Evolutionary conservation across 1,140 invertebrate species (phyloP).

Genomic region (Drosophila parabipectinata): DNA sequence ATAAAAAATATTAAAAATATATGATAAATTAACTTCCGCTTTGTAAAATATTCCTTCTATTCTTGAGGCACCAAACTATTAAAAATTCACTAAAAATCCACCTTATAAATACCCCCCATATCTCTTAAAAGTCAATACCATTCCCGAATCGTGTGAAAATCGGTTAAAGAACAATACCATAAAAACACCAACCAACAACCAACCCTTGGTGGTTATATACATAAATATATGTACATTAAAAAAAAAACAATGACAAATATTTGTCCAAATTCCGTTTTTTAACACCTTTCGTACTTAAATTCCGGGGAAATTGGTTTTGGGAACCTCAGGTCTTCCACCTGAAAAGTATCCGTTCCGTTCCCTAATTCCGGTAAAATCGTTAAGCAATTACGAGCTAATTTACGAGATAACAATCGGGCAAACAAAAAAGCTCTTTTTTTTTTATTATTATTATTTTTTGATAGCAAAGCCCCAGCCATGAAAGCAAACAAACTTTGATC

Average conservation of each 20-base stretch:
- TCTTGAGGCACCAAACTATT: no score
- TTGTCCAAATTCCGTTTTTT: constrained; percentile 1
- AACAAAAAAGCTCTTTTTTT: constrained; percentile 8
- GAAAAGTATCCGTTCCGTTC: constrained; percentile 21
- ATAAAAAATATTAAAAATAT: no score
- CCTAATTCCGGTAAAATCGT: constrained; percentile 41
- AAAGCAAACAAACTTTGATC: constrained; percentile 47
- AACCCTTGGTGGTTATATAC: not conserved
- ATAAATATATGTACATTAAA: not conserved
- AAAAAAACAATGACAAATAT: not conserved
- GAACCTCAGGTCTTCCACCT: constrained; percentile 4
- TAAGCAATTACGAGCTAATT: constrained; percentile 39
- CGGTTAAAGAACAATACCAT: not conserved
- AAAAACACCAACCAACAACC: not conserved
- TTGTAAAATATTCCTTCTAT: no score
- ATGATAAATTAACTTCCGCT: no score
- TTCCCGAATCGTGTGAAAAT: not conserved
- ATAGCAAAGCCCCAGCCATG: constrained; percentile 28
- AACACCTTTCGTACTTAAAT: constrained; percentile 5
- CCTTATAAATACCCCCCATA: no score
- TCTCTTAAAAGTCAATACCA: not conserved
- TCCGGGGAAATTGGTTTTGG: not conserved
- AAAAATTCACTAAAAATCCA: no score
- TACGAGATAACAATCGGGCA: constrained; percentile 31
- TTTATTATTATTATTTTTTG: constrained; percentile 1